Evolutionary conservation across 1,140 invertebrate genomes (phyloP).

Genomic region (Drosophila pseudoananassae): DNA sequence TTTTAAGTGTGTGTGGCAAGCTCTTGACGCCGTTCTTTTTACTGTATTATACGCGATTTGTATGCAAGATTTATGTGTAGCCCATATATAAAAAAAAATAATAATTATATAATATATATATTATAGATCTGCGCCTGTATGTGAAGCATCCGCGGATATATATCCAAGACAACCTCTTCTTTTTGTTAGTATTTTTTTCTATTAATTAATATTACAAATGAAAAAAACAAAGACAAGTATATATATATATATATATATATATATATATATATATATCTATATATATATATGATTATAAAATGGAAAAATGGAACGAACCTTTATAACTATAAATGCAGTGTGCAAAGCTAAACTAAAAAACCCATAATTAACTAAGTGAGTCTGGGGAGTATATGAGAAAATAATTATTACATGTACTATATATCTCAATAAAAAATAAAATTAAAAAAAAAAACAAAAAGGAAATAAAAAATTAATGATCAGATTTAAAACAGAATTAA

Average conservation of each 20-base stretch:
- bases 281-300: constrained; percentile 18
- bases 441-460: constrained; percentile 13
- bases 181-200: constrained; percentile 79
- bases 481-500: constrained; percentile 22
- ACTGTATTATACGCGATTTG: constrained; percentile 56
- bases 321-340: constrained; percentile 34
- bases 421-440: constrained; percentile 33
- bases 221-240: constrained; percentile 23
- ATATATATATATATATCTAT: constrained; percentile 31
- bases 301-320: background rate
- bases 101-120: constrained; percentile 7
- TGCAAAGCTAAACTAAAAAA: constrained; percentile 59
- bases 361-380: constrained; percentile 53
- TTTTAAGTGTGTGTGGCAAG: constrained; percentile 38
- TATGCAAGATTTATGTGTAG: constrained; percentile 46
- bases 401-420: constrained; percentile 27
- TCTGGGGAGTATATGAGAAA: constrained; percentile 4
- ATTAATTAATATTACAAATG: constrained; percentile 71
- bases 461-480: background rate
- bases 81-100: constrained; percentile 15
- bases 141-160: constrained; percentile 43
- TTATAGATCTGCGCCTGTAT: constrained; percentile 12
- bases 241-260: constrained; percentile 51
- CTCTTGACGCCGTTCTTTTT: constrained; percentile 30
- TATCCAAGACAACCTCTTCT: constrained; percentile 73